These are phyloP conservation scores for Trinectes maculatus DNA, from an alignment of 2,113 vertebrate species.

Conservation along the genomic window DNA sequence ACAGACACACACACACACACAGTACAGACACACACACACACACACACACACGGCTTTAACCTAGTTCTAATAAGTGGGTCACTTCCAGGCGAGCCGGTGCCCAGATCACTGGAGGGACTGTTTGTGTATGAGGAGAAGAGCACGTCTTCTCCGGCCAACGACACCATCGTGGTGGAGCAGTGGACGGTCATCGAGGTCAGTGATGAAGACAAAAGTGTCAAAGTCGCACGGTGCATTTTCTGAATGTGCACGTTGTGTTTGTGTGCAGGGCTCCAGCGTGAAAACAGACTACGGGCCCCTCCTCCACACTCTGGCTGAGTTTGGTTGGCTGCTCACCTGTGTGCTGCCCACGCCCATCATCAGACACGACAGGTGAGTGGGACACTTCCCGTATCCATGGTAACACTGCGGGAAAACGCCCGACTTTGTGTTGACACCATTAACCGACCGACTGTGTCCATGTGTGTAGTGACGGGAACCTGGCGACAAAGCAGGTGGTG, in stretches of 20 bases:
- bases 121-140: constrained; percentile 94
- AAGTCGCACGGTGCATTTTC: background rate
- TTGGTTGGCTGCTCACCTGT: constrained; percentile 96
- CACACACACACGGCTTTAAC: constrained; percentile 17
- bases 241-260: background rate
- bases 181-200: constrained; percentile 97
- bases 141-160: constrained; percentile 85
- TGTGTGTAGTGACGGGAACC: constrained; percentile 90
- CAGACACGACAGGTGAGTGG: constrained; percentile 89
- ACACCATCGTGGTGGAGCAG: constrained; percentile 97
- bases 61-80: constrained; percentile 65
- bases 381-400: background rate
- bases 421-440: no score
- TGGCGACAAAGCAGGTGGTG: constrained; percentile 96
- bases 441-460: background rate
- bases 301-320: constrained; percentile 95
- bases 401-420: background rate
- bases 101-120: constrained; percentile 92
- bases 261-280: constrained; percentile 86
- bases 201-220: no score
- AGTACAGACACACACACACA: constrained; percentile 10
- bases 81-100: constrained; percentile 87
- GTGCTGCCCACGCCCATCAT: constrained; percentile 94
- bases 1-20: no score
- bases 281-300: constrained; percentile 96